These are phyloP conservation scores for Sebastolobus alascanus DNA, from an alignment of 2,797 vertebrate genomes.

Conservation along the genomic window DNA sequence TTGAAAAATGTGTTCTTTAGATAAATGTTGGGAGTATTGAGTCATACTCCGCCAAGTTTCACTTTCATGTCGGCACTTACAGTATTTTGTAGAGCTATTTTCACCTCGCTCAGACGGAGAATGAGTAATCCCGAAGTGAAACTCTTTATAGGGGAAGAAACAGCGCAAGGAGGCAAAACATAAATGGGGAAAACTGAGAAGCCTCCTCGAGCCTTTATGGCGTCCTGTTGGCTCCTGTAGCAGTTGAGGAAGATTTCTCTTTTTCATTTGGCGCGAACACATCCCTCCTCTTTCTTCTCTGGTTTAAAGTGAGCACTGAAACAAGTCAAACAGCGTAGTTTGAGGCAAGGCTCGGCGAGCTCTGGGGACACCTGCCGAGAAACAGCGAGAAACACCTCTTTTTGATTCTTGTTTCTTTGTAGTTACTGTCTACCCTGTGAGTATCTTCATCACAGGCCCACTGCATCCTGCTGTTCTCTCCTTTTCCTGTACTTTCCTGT, in stretches of 20 bases:
- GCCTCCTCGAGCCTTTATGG: conserved; percentile 43
- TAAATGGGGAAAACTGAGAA: conserved; percentile 29
- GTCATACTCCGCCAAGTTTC: conserved; percentile 37
- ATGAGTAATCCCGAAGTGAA: conserved; percentile 46
- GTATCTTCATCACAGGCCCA: conserved; percentile 53
- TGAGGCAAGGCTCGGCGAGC: conserved; percentile 57
- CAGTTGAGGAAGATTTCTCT: conserved; percentile 57
- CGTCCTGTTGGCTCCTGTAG: conserved; percentile 48
- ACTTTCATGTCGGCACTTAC: conserved; percentile 38
- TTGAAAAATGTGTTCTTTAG: conserved; percentile 23
- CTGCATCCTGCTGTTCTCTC: conserved; percentile 34
- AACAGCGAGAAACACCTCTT: conserved; percentile 55
- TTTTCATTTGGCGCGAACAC: conserved; percentile 54
- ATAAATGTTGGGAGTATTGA: conserved; percentile 33
- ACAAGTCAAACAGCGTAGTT: conserved; percentile 65
- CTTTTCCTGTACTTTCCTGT: conserved; percentile 10
- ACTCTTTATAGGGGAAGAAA: conserved; percentile 41
- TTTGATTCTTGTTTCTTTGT: conserved; percentile 65
- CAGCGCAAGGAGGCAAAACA: conserved; percentile 34
- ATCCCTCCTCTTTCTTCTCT: conserved; percentile 57
- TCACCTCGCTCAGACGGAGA: conserved; percentile 47
- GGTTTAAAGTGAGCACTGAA: conserved; percentile 53
- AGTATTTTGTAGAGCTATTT: conserved; percentile 62
- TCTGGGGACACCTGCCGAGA: conserved; percentile 69
- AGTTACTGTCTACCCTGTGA: conserved; percentile 45